These are phyloP conservation scores for Oostethus manadensis DNA, from an alignment of 2,113 vertebrate species.

Conservation along the genomic window DNA sequence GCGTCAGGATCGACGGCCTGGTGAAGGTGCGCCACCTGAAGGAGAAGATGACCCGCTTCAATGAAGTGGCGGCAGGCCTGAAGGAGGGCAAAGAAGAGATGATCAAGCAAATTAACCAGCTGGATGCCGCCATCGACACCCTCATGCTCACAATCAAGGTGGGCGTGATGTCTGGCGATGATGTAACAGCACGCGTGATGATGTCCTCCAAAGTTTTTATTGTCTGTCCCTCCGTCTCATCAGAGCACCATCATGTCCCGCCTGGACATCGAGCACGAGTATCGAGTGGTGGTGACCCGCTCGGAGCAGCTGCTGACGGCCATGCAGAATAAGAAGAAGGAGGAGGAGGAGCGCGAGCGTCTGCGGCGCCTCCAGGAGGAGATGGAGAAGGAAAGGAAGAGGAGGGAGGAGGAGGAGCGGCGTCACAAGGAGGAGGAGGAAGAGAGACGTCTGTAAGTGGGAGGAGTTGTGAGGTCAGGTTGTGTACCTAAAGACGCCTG, in stretches of 20 bases:
- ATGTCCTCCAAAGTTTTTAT: background rate
- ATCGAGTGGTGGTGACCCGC: conserved; percentile 79
- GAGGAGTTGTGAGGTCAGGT: background rate
- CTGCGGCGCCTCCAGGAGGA: conserved; percentile 88
- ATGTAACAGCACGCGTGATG: background rate
- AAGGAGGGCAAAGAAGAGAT: conserved; percentile 91
- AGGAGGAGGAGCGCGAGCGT: conserved; percentile 90
- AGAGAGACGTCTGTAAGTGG: conserved; percentile 82
- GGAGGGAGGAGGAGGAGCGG: conserved; percentile 83
- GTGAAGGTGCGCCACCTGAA: conserved; percentile 86
- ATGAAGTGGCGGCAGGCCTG: conserved; percentile 83
- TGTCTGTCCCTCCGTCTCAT: background rate
- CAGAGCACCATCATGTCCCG: conserved; percentile 84
- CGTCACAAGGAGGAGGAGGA: conserved; percentile 83
- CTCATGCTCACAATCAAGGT: conserved; percentile 89
- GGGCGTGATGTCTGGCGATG: background rate
- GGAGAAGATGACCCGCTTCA: conserved; percentile 82
- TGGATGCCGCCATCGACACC: conserved; percentile 82
- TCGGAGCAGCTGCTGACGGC: conserved; percentile 84
- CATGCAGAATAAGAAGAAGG: conserved; percentile 90
- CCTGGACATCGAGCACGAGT: conserved; percentile 85
- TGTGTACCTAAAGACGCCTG: no score
- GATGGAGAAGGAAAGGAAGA: conserved; percentile 87
- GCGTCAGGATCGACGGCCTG: conserved; percentile 83
- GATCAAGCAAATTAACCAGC: conserved; percentile 80